phyloP scores from a whole-genome alignment of 2,113 vertebrate genomes.

The Thinocorus orbignyianus region DNA sequence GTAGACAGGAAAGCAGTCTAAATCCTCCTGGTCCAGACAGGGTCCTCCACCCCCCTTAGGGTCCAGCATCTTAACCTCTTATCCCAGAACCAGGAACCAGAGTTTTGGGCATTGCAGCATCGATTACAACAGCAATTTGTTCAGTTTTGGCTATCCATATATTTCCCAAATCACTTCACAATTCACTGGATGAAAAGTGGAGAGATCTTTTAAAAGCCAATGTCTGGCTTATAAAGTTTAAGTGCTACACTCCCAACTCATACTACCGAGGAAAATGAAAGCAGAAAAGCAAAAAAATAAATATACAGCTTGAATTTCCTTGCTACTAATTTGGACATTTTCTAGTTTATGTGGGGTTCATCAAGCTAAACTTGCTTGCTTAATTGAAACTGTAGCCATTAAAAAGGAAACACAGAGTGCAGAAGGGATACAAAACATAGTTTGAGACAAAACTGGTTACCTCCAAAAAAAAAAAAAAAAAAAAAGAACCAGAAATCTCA shows the following conservation, averaged over 20 bases:
- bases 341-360: neutral
- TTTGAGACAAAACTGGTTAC: neutral
- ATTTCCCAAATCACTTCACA: neutral
- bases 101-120: neutral
- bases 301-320: neutral
- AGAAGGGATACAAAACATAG: neutral
- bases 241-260: fast-evolving
- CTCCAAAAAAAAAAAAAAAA: neutral
- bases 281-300: neutral
- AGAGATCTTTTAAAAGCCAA: neutral
- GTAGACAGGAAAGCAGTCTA: neutral
- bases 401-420: neutral
- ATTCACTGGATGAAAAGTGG: neutral
- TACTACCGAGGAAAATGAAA: neutral
- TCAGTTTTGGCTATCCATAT: neutral
- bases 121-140: neutral
- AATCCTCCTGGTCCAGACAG: neutral
- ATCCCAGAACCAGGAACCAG: neutral
- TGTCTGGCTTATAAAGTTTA: neutral
- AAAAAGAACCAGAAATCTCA: neutral
- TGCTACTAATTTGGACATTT: neutral
- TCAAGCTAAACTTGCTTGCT: neutral
- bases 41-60: fast-evolving
- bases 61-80: neutral
- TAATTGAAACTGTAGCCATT: neutral